Conservation (phyloP, 2,113 vertebrate species). For the Lophura nycthemera region DNA sequence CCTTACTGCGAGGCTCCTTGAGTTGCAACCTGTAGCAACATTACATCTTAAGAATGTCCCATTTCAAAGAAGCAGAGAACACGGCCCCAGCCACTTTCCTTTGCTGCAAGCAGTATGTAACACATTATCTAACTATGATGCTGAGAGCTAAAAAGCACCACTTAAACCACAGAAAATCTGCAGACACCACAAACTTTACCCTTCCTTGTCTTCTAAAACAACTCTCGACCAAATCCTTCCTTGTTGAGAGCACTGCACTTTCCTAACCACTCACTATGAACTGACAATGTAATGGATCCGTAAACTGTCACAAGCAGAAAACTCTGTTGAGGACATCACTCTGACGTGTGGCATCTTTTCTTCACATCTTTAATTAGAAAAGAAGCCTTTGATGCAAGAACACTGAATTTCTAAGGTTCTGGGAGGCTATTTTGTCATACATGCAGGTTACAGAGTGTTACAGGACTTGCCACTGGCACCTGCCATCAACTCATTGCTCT, state of each 20-base stretch:
- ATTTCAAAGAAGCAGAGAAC: not conserved
- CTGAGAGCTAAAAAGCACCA: not conserved
- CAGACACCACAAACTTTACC: not conserved
- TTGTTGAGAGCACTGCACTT: not conserved
- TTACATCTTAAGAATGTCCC: fast-evolving
- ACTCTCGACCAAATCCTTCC: not conserved
- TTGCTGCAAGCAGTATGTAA: not conserved
- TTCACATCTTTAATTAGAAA: constrained; percentile 1
- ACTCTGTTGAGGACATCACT: not conserved
- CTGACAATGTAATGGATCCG: not conserved
- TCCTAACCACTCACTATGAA: not conserved
- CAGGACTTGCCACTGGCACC: not conserved
- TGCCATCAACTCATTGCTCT: constrained; percentile 9
- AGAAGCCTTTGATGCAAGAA: not conserved
- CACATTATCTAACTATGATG: not conserved
- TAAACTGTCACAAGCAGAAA: constrained; percentile 25
- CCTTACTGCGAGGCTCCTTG: not conserved
- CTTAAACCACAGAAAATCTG: not conserved
- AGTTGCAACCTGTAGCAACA: not conserved
- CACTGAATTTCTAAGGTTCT: not conserved
- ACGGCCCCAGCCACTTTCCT: not conserved
- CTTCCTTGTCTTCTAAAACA: not conserved
- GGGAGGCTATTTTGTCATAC: not conserved
- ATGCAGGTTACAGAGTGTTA: not conserved
- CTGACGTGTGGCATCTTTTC: not conserved